phyloP scores from a whole-genome alignment of 2,888 invertebrate genomes.

The Eustalomyia histrio region DNA sequence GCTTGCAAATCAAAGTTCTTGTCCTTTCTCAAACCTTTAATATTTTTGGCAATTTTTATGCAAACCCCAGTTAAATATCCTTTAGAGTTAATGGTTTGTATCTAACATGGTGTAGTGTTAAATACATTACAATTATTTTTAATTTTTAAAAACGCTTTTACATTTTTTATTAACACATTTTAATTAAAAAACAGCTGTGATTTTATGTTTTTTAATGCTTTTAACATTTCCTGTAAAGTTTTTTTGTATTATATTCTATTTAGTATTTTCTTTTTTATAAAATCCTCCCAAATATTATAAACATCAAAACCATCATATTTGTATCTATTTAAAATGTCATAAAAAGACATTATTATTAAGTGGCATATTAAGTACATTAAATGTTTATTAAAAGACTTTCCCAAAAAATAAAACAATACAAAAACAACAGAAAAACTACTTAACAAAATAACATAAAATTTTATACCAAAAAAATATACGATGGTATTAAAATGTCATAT shows the following conservation, averaged over 20 bases:
- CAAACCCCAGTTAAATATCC: no score
- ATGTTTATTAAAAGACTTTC: constrained; percentile 56
- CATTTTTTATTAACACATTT: background rate
- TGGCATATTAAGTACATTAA: constrained; percentile 63
- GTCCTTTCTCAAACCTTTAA: no score
- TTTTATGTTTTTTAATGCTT: constrained; percentile 35
- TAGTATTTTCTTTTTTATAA: background rate
- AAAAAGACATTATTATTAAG: constrained; percentile 63
- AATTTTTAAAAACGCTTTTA: no score
- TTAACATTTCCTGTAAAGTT: constrained; percentile 29
- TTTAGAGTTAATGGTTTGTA: no score
- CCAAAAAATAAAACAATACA: constrained; percentile 16
- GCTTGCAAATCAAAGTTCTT: no score
- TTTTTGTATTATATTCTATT: no score
- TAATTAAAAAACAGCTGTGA: constrained; percentile 63
- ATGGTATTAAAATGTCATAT: constrained; percentile 59
- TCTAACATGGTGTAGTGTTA: no score
- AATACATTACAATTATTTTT: no score
- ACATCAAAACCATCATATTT: constrained; percentile 45
- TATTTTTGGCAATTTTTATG: no score
- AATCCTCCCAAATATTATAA: constrained; percentile 9
- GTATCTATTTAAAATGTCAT: constrained; percentile 64
- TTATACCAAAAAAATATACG: constrained; percentile 42
- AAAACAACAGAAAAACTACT: constrained; percentile 24
- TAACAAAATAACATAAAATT: constrained; percentile 35